phyloP scores from a whole-genome alignment of 2,797 vertebrate genomes.

The Lophius americanus region DNA sequence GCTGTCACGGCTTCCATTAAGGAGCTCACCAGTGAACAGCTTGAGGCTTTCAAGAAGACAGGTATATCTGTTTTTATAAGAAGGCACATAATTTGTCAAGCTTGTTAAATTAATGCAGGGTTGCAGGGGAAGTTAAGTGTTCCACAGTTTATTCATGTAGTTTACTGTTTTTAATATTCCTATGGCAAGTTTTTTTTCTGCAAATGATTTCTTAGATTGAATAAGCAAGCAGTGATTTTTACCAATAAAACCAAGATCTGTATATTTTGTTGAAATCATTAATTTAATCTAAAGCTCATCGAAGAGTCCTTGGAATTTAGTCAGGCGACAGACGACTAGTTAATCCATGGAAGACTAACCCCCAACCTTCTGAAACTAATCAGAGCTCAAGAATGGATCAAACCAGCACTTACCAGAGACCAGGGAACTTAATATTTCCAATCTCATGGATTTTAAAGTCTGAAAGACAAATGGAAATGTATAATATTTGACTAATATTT shows the following conservation, averaged over 20 bases:
- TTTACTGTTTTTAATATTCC: not conserved
- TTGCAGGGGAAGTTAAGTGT: not conserved
- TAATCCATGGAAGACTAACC: constrained; percentile 44
- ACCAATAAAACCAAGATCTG: not conserved
- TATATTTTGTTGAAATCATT: not conserved
- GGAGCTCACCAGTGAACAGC: constrained; percentile 88
- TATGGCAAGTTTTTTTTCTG: not conserved
- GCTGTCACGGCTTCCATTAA: constrained; percentile 88
- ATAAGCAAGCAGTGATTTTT: not conserved
- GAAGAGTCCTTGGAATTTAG: constrained; percentile 7
- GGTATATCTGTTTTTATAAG: constrained; percentile 71
- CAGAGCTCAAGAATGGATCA: constrained; percentile 55
- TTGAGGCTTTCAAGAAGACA: constrained; percentile 91
- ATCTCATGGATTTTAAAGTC: constrained; percentile 72
- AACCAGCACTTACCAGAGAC: constrained; percentile 60
- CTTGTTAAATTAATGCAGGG: not conserved
- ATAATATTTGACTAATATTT: not conserved
- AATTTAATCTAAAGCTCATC: constrained; percentile 4
- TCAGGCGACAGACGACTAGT: constrained; percentile 7
- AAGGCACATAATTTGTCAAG: not conserved
- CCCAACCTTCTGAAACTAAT: constrained; percentile 35
- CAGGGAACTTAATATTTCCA: constrained; percentile 77
- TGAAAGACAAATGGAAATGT: constrained; percentile 34
- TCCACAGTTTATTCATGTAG: not conserved
- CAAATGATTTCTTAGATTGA: not conserved